Conservation (phyloP, 64 coral and sea anemone species). For the Montipora efflorescens region DNA sequence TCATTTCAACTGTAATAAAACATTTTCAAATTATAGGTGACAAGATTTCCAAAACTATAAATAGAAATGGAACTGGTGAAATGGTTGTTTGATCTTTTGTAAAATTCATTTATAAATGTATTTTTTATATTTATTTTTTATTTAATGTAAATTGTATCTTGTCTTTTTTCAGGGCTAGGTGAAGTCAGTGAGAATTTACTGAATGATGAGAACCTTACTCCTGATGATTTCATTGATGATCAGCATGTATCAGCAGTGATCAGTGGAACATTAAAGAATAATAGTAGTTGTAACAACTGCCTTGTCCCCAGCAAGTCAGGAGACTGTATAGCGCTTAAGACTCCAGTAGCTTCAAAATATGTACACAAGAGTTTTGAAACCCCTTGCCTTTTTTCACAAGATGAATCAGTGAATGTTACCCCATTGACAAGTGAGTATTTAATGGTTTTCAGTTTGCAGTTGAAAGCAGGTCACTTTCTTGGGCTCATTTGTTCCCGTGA, state of each 20-base stretch:
- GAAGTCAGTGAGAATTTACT: constrained; percentile 56
- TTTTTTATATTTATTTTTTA: too few relatives aligned
- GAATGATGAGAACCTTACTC: constrained; percentile 53
- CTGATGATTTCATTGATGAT: constrained; percentile 50
- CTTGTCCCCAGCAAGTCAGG: not conserved
- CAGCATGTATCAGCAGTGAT: not conserved
- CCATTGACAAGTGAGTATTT: constrained; percentile 10
- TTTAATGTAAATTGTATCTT: too few relatives aligned
- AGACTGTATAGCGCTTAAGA: not conserved
- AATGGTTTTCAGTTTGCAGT: not conserved
- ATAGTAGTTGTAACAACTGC: not conserved
- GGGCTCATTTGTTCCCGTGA: too few relatives aligned
- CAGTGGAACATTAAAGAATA: not conserved
- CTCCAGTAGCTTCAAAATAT: constrained; percentile 19
- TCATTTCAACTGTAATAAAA: too few relatives aligned
- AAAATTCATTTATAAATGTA: too few relatives aligned
- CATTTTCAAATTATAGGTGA: too few relatives aligned
- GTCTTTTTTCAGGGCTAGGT: constrained; percentile 41
- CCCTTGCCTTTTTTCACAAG: constrained; percentile 38
- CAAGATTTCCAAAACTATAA: too few relatives aligned
- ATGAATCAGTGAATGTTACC: not conserved
- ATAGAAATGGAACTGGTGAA: too few relatives aligned
- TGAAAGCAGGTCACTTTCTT: too few relatives aligned
- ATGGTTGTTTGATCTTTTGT: too few relatives aligned
- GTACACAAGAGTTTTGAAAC: not conserved